Evolutionary conservation across 2,113 vertebrate species (phyloP).

Genomic region (Patagioenas fasciata): DNA sequence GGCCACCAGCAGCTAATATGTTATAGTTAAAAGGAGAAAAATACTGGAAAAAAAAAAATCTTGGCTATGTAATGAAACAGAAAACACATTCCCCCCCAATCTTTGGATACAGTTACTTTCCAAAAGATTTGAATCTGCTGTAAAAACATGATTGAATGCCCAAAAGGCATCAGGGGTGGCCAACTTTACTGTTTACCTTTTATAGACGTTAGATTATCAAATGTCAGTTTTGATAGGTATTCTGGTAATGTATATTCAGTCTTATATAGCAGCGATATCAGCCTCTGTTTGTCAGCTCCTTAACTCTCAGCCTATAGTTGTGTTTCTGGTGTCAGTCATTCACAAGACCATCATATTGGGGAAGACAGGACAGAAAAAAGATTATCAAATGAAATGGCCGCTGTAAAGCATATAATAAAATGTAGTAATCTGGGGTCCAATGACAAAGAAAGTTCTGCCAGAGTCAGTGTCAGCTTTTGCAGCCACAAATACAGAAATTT

Average conservation of each 20-base stretch:
- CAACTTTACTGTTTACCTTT: not conserved
- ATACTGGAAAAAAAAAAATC: not conserved
- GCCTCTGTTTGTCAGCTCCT: not conserved
- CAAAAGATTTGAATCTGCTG: not conserved
- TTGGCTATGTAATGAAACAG: not conserved
- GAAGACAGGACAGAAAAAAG: not conserved
- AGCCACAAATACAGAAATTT: not conserved
- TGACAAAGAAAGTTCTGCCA: not conserved
- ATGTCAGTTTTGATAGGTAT: not conserved
- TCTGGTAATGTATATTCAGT: not conserved
- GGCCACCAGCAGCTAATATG: slow-evolving; percentile 33
- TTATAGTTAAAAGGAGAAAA: slow-evolving; percentile 29
- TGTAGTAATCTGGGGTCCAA: not conserved
- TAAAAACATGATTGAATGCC: not conserved
- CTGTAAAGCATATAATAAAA: not conserved
- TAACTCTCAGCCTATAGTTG: not conserved
- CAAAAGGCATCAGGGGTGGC: not conserved
- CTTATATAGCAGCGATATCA: not conserved
- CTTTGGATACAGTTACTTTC: not conserved
- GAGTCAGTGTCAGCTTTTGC: not conserved
- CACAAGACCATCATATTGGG: fast-evolving
- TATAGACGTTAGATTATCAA: not conserved
- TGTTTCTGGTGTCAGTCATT: not conserved
- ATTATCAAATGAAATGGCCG: not conserved
- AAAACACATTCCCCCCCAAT: not conserved